Base-by-base conservation (phyloP, 2,113 vertebrate genomes). In the Apodemus sylvaticus region DNA sequence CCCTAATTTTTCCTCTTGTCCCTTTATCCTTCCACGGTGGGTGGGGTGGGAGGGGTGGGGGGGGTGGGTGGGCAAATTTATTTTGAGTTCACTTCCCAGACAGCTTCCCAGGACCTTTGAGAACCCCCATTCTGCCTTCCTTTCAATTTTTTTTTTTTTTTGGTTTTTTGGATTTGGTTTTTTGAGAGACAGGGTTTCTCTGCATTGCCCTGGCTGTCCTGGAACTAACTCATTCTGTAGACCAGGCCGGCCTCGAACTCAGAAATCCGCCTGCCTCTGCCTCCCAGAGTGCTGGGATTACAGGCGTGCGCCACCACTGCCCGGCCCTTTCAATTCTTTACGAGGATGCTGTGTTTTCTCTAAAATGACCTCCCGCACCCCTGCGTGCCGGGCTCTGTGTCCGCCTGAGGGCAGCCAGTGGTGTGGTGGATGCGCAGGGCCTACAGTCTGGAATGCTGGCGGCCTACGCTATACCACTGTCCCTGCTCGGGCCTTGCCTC, bases 401-500 rank as follows among this genome's bases (percentile, higher is more conserved):
- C 51, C 48, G 42, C 58, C 26, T 31, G 70, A 62, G 36, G 24
- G 45, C 77, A 64, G 76, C 24, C 48, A 16, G 19, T n/a, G 29
- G n/a, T 92, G 29, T 73, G 36, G 0, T 4, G 39, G 76, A 31
- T 58, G 45, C 36, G 22, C 5, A 31, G 62, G 58, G 12, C 14
- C 55, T 5, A 31, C 1, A 16, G 16, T 76, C 86, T 51, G 48
- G 64, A n/a, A 13, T 74, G 51, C 29, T 60, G 29, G 20, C 66
- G 36, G 12, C 42, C 13, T 74, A 24, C 1, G 62, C 39, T 94
- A 3, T 20, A 82, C 83, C 93, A 3, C 7, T 24, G 26, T 36
- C 76, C 34, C 1, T 16, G 2, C 13, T 64, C 60, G 36, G 6
- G 62, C 17, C 19, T 86, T n/a, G 53, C 70, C 0, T 90, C 73